These are phyloP conservation scores for Trichacis sp. DNA, from an alignment of 2,888 invertebrate species.

Conservation along the genomic window DNA sequence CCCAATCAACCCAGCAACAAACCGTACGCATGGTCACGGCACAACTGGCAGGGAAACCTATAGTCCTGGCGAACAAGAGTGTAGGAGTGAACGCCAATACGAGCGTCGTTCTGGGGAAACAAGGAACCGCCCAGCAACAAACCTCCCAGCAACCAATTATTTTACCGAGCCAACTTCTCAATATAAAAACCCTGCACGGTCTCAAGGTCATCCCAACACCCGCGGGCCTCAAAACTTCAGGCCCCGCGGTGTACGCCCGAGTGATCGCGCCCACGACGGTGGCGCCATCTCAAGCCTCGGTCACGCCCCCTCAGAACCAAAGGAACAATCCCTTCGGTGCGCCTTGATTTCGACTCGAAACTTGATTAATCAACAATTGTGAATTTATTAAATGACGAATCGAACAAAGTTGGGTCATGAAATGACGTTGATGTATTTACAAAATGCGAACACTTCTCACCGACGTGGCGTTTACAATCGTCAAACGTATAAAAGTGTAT, in stretches of 20 bases:
- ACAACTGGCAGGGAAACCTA: slow-evolving; percentile 65
- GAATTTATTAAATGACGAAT: not conserved
- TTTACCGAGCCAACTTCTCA: slow-evolving; percentile 63
- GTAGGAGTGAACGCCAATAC: slow-evolving; percentile 58
- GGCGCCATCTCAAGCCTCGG: slow-evolving; percentile 47
- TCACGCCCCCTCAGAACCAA: slow-evolving; percentile 26
- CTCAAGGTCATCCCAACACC: slow-evolving; percentile 66
- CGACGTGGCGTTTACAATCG: not conserved
- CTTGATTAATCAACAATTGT: not conserved
- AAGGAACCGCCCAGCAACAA: slow-evolving; percentile 42
- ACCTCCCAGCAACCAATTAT: slow-evolving; percentile 63
- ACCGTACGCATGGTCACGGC: slow-evolving; percentile 67
- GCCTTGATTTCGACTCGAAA: slow-evolving; percentile 8
- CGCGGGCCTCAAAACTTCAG: slow-evolving; percentile 62
- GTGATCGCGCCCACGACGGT: slow-evolving; percentile 66
- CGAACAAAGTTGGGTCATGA: not conserved
- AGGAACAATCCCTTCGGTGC: slow-evolving; percentile 36
- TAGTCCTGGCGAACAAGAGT: slow-evolving; percentile 62
- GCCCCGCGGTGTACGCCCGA: slow-evolving; percentile 64
- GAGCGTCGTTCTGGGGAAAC: slow-evolving; percentile 61
- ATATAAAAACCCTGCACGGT: slow-evolving; percentile 65
- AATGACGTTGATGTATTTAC: not conserved
- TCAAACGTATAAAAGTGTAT: not conserved
- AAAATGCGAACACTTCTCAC: too few relatives aligned
- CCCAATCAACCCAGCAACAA: slow-evolving; percentile 50